These are phyloP conservation scores for Amblyjoppa fuscipennis DNA, from an alignment of 2,888 invertebrate genomes.

Conservation along the genomic window DNA sequence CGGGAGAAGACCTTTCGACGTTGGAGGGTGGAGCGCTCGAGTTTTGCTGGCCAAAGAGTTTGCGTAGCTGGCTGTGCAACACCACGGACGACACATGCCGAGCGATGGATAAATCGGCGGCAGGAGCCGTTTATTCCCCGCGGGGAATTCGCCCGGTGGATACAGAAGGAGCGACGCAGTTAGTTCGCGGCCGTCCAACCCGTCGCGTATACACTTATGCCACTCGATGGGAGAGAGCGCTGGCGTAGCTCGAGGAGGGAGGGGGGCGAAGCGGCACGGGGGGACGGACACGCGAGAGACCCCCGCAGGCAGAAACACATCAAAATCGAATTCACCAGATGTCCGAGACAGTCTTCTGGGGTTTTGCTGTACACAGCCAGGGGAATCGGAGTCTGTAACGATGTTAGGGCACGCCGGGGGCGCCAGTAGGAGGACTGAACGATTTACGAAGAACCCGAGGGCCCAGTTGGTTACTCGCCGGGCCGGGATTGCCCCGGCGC, in stretches of 20 bases:
- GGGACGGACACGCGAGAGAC: conserved; percentile 69
- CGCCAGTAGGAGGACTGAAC: conserved; percentile 21
- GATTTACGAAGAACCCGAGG: conserved; percentile 2
- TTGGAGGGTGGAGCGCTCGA: conserved; percentile 33
- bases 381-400: conserved; percentile 73
- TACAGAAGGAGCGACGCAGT: conserved; percentile 43
- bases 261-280: neutral
- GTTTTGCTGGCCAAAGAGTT: conserved; percentile 43
- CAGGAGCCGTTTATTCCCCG: conserved; percentile 64
- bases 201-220: conserved; percentile 39
- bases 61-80: conserved; percentile 61
- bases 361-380: conserved; percentile 32
- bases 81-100: conserved; percentile 58
- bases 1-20: neutral
- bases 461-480: neutral
- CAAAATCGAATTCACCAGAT: conserved; percentile 85
- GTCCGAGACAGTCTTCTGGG: conserved; percentile 80
- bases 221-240: conserved; percentile 41
- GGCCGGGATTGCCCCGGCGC: neutral
- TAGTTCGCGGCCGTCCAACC: conserved; percentile 24
- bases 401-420: conserved; percentile 74
- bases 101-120: conserved; percentile 56
- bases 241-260: conserved; percentile 43
- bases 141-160: conserved; percentile 65
- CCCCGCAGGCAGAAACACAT: conserved; percentile 83